Base-by-base conservation (phyloP, 92 coral and sea anemone genomes). In the Siderastrea siderea region DNA sequence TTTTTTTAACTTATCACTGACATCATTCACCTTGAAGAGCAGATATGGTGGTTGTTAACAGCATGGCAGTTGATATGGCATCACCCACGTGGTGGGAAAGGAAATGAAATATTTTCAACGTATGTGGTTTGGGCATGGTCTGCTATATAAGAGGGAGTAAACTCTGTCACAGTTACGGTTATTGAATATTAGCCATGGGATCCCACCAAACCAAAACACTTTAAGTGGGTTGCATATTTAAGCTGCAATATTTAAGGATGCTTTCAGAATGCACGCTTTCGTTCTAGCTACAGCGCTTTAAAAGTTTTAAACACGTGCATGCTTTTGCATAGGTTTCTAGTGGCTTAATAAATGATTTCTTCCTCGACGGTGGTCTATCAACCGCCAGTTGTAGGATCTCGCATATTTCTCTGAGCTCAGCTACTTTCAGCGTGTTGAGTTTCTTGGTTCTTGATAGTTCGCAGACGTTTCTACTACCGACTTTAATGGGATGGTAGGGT, bases 401-500 rank as follows among this genome's bases (percentile, higher is more conserved):
- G 65, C 91, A 78, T 4, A 78, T 67, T 17, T 66, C 53, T 77
- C 46, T 86, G 44, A 77, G 68, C 60, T 77, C 84, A 16, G 78
- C 57, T 54, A 86, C 15, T 5, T 86, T 86, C n/a, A 86, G 54
- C 14, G 47, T 67, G 55, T 68, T 10, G 60, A 85, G 83, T 85
- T 76, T 85, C 11, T 69, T 49, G 12, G 81, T 50, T 65, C 61
- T 85, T 61, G 38, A n/a, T n/a, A 85, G 66, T 76, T 85, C 47
- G 70, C 89, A 76, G 15, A 85, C 38, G 74, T 85, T 85, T 19
- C 81, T 59, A 16, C 43, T 13, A 47, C 64, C 74, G 6, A 75
- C 82, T 60, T 59, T 75, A 85, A 85, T 74, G 8, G 89, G 89
- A 76, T 85, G 89, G 38, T 53, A 19, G 12, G 84, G 89, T 19